These are phyloP conservation scores for Danaus chrysippus DNA, from an alignment of 2,888 invertebrate species.

Conservation along the genomic window DNA sequence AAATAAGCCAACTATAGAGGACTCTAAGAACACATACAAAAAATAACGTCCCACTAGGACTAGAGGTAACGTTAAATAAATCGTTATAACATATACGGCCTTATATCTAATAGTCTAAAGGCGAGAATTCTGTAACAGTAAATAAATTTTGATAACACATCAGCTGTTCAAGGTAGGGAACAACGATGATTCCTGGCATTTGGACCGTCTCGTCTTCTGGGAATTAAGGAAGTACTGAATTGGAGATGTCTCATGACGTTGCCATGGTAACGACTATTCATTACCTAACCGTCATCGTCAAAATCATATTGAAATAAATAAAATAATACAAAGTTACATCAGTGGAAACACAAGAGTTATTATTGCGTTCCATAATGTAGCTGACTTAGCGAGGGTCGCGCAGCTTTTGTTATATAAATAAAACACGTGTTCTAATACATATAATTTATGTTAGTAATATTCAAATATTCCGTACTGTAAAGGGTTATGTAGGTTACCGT, in stretches of 20 bases:
- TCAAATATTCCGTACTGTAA: background rate
- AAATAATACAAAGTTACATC: too few species aligned
- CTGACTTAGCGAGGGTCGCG: background rate
- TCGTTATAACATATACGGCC: too few species aligned
- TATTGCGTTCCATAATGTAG: background rate
- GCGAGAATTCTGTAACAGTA: too few species aligned
- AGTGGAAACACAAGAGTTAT: background rate
- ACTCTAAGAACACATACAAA: slow-evolving; percentile 34
- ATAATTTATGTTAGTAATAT: background rate
- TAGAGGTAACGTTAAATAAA: slow-evolving; percentile 34
- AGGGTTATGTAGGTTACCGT: background rate
- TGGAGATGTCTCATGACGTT: background rate
- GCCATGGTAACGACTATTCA: too few species aligned
- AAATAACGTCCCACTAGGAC: slow-evolving; percentile 35
- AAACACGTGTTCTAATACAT: background rate
- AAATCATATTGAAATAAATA: too few species aligned
- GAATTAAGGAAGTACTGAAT: slow-evolving; percentile 8
- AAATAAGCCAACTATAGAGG: slow-evolving; percentile 45
- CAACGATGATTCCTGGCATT: slow-evolving; percentile 42
- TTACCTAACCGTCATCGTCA: too few species aligned
- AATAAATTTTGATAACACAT: slow-evolving; percentile 38
- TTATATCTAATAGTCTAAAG: too few species aligned
- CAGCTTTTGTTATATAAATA: background rate
- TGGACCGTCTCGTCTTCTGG: slow-evolving; percentile 19
- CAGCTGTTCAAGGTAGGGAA: slow-evolving; percentile 49